phyloP scores from a whole-genome alignment of 1,140 invertebrate species.

The Diabrotica virgifera region DNA sequence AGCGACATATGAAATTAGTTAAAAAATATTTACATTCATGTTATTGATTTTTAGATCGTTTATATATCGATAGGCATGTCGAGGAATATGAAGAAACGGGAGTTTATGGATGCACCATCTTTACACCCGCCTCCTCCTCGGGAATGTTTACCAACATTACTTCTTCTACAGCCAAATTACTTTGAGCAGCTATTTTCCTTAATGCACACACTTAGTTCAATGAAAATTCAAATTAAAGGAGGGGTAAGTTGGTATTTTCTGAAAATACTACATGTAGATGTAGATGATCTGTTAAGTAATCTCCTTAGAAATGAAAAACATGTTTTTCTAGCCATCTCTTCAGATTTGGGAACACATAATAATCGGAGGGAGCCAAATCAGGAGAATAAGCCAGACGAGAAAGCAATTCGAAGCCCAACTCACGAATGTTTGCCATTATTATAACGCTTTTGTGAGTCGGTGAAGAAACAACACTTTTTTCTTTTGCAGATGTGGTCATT shows the following conservation, averaged over 20 bases:
- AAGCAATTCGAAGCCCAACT: no score
- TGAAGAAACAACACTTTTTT: no score
- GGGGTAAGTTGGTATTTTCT: conserved; percentile 52
- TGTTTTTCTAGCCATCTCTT: no score
- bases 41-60: conserved; percentile 61
- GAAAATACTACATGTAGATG: no score
- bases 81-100: conserved; percentile 69
- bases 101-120: conserved; percentile 71
- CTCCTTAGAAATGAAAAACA: no score
- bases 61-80: conserved; percentile 84
- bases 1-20: background rate
- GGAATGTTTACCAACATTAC: conserved; percentile 78
- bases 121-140: conserved; percentile 75
- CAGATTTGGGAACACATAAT: no score
- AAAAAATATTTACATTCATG: background rate
- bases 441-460: no score
- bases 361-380: no score
- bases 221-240: conserved; percentile 70
- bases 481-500: no score
- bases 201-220: conserved; percentile 83
- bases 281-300: no score
- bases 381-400: no score
- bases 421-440: no score
- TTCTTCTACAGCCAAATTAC: conserved; percentile 80
- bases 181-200: conserved; percentile 87